Evolutionary conservation across 2,113 vertebrate genomes (phyloP).

Genomic region (Phalacrocorax aristotelis): DNA sequence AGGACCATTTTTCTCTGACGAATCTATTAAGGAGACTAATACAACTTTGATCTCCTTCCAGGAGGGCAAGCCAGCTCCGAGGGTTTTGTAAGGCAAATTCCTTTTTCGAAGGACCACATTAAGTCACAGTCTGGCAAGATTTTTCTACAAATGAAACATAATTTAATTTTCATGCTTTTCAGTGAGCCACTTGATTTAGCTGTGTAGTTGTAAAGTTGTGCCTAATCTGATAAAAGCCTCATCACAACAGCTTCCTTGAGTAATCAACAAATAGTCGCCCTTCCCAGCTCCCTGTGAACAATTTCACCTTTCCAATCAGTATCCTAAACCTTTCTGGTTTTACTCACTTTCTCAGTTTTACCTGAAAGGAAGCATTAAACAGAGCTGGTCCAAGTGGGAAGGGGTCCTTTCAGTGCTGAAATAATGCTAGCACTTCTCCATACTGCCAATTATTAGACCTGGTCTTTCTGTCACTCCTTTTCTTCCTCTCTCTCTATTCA

Average conservation of each 20-base stretch:
- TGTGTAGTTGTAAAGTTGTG: neutral
- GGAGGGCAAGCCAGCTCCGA: neutral
- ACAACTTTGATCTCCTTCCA: neutral
- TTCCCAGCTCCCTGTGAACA: neutral
- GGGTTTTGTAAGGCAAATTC: neutral
- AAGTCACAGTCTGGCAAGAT: neutral
- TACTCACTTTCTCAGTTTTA: neutral
- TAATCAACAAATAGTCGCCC: neutral
- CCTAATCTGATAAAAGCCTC: neutral
- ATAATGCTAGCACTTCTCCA: neutral
- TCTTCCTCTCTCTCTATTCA: neutral
- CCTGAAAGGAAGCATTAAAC: neutral
- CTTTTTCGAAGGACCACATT: neutral
- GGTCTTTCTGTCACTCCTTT: neutral
- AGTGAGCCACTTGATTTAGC: neutral
- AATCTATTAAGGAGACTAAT: neutral
- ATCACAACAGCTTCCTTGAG: neutral
- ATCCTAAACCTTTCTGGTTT: neutral
- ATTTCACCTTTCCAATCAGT: neutral
- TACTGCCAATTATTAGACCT: neutral
- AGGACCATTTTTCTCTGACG: neutral
- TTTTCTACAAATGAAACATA: neutral
- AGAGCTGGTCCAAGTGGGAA: neutral
- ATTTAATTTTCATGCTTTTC: neutral
- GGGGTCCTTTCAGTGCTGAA: neutral